Percentiles rank a stretch among this genome's conserved stretches.
Evolutionary conservation across 1,140 invertebrate species (phyloP).

Genomic region (Melanaphis sacchari): DNA sequence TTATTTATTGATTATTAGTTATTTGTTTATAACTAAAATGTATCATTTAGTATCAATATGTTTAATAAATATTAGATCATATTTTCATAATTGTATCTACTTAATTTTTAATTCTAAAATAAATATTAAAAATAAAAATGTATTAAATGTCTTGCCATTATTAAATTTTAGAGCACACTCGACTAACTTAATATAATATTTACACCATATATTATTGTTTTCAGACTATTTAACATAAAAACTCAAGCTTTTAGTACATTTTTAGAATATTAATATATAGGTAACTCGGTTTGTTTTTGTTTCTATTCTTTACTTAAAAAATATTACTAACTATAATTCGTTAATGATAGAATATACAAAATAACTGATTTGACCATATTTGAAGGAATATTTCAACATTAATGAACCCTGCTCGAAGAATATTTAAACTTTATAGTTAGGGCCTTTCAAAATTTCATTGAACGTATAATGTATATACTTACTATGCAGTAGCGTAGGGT

Average conservation of each 20-base stretch:
- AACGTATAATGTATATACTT: not conserved
- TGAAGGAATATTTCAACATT: not conserved
- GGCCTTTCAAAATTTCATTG: not conserved
- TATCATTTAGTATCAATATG: no score
- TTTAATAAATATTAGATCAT: no score
- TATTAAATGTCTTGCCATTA: not conserved
- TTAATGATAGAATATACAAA: not conserved
- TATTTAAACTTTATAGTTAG: not conserved
- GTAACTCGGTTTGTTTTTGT: not conserved
- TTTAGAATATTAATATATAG: not conserved
- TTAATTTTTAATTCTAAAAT: not conserved
- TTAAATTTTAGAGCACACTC: not conserved
- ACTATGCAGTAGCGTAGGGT: not conserved
- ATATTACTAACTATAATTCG: not conserved
- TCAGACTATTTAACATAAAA: not conserved
- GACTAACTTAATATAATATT: not conserved
- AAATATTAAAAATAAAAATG: not conserved
- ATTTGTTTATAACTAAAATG: no score
- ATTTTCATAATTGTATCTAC: not conserved
- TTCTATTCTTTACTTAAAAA: not conserved
- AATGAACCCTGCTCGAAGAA: not conserved
- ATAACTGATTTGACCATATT: not conserved
- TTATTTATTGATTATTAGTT: no score
- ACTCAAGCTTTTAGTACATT: not conserved
- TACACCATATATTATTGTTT: not conserved